These are phyloP conservation scores for Ceyx margarethae DNA, from an alignment of 2,113 vertebrate species.

Conservation along the genomic window DNA sequence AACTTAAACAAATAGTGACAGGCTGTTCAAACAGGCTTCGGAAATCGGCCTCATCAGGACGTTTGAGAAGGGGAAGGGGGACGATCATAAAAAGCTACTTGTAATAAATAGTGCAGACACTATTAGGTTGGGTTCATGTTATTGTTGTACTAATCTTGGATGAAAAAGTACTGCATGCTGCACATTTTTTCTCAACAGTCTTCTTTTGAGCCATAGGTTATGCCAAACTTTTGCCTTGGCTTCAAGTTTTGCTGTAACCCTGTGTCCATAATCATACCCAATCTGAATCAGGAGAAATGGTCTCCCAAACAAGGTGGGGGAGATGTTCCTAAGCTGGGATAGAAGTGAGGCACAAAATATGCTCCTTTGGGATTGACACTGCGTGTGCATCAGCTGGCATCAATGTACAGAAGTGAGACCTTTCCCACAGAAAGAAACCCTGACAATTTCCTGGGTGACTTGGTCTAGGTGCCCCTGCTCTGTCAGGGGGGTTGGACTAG, in stretches of 20 bases:
- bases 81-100: slow-evolving; percentile 58
- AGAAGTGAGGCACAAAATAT: not conserved
- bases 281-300: not conserved
- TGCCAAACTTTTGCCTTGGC: not conserved
- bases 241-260: not conserved
- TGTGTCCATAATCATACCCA: not conserved
- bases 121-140: slow-evolving; percentile 43
- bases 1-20: slow-evolving; percentile 80
- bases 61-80: slow-evolving; percentile 73
- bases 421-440: not conserved
- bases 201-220: not conserved
- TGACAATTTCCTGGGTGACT: not conserved
- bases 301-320: not conserved
- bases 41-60: slow-evolving; percentile 77
- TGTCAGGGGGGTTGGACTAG: too few relatives aligned
- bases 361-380: not conserved
- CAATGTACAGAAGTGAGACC: slow-evolving; percentile 19
- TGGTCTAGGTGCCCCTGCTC: too few relatives aligned
- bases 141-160: not conserved
- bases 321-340: not conserved
- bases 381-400: not conserved
- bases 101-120: slow-evolving; percentile 52
- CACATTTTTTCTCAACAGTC: slow-evolving; percentile 21
- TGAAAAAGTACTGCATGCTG: slow-evolving; percentile 26
- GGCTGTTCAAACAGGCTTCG: slow-evolving; percentile 81